phyloP scores from a whole-genome alignment of 2,113 vertebrate genomes.

The Anthoscopus minutus region DNA sequence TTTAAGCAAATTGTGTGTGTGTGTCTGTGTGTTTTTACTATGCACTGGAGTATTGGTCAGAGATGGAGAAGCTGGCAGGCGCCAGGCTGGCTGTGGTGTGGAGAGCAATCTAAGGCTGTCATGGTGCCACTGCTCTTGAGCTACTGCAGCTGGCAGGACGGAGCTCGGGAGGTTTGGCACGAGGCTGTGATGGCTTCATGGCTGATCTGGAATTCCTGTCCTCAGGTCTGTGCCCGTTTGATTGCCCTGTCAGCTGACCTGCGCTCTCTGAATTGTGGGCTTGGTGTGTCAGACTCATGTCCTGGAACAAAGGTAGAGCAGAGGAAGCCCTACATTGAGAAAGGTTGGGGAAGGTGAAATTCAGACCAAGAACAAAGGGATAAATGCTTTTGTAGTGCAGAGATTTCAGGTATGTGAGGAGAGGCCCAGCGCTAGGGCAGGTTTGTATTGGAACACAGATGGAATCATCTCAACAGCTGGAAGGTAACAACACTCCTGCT shows the following conservation, averaged over 20 bases:
- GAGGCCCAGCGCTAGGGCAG: background rate
- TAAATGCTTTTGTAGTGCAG: background rate
- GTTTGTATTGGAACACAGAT: background rate
- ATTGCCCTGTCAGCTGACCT: rapidly evolving
- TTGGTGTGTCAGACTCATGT: background rate
- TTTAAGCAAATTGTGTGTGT: background rate
- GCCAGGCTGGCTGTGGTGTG: background rate
- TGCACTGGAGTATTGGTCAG: background rate
- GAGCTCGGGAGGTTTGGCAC: rapidly evolving
- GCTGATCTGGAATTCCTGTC: background rate
- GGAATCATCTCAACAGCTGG: background rate
- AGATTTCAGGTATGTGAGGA: background rate
- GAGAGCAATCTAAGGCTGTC: background rate
- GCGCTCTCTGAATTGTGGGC: background rate
- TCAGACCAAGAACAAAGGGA: background rate
- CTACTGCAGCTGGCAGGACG: background rate
- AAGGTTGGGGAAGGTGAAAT: background rate
- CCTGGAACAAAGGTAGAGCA: background rate
- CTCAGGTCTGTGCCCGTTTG: rapidly evolving
- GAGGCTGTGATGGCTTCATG: background rate
- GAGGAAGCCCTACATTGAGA: background rate
- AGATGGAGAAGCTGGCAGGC: background rate
- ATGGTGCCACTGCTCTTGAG: background rate
- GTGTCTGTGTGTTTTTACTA: background rate
- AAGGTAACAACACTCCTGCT: rapidly evolving